phyloP scores from a whole-genome alignment of 2,888 invertebrate genomes.

The Odontocerum albicorne region DNA sequence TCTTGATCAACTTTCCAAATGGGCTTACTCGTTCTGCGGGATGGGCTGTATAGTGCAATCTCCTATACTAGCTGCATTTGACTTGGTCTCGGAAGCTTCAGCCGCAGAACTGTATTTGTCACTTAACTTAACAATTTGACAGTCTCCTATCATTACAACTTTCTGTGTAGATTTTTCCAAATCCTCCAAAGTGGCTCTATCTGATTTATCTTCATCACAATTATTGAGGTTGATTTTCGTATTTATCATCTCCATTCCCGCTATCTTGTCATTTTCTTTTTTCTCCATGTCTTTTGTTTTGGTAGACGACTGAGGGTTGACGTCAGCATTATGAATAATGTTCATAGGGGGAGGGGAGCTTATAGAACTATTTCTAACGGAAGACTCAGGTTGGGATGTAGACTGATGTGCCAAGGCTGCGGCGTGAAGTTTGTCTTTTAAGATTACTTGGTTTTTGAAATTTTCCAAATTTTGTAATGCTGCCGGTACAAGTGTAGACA shows the following conservation, averaged over 20 bases:
- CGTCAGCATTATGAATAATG: background rate
- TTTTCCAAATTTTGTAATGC: slow-evolving; percentile 15
- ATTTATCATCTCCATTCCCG: too few species aligned
- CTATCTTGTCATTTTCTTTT: too few species aligned
- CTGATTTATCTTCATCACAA: slow-evolving; percentile 4
- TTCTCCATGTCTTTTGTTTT: too few species aligned
- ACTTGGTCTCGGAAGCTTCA: background rate
- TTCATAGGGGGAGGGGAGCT: background rate
- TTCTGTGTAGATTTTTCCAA: slow-evolving; percentile 39
- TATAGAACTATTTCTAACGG: background rate
- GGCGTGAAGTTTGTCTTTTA: slow-evolving; percentile 16
- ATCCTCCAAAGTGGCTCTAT: background rate
- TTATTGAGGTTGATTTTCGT: slow-evolving; percentile 1
- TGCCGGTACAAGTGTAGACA: slow-evolving; percentile 7
- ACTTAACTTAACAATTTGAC: slow-evolving; percentile 53
- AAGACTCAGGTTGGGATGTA: slow-evolving; percentile 1
- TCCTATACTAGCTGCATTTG: slow-evolving; percentile 46
- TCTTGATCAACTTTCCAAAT: background rate
- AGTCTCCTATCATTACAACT: slow-evolving; percentile 55
- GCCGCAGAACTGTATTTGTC: slow-evolving; percentile 2
- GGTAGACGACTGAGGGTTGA: too few species aligned
- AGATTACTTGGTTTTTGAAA: slow-evolving; percentile 9
- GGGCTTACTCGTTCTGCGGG: slow-evolving; percentile 41
- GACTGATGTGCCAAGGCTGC: slow-evolving; percentile 1
- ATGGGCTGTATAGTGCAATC: slow-evolving; percentile 56